Evolutionary conservation across 2,888 invertebrate species (phyloP).

Genomic region (Lottia gigantea): DNA sequence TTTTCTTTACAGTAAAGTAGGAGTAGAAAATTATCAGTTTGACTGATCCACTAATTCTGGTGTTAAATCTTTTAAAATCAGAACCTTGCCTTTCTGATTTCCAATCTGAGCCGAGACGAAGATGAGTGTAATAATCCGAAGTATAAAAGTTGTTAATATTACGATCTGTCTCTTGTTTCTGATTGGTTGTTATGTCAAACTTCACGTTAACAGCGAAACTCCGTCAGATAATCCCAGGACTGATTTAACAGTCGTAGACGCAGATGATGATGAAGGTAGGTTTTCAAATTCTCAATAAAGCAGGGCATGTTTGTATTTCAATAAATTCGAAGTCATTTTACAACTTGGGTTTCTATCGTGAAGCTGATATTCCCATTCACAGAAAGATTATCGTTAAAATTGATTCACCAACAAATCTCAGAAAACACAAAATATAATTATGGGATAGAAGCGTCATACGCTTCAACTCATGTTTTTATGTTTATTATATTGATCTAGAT

Average conservation of each 20-base stretch:
- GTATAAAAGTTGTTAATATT: slow-evolving; percentile 37
- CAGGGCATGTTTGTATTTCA: too few species aligned
- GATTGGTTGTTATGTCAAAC: slow-evolving; percentile 37
- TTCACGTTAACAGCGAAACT: slow-evolving; percentile 35
- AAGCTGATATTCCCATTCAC: too few species aligned
- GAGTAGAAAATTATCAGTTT: too few species aligned
- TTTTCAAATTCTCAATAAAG: too few species aligned
- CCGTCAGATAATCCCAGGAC: slow-evolving; percentile 22
- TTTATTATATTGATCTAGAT: slow-evolving; percentile 28
- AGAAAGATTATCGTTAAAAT: too few species aligned
- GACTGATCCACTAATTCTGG: too few species aligned
- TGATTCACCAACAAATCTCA: too few species aligned
- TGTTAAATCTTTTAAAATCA: too few species aligned
- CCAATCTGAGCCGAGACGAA: slow-evolving; percentile 6
- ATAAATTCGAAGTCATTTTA: slow-evolving; percentile 1
- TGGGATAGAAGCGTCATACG: too few species aligned
- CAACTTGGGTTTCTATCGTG: too few species aligned
- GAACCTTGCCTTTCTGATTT: slow-evolving; percentile 22
- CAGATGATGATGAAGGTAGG: slow-evolving; percentile 34
- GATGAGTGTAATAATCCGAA: slow-evolving; percentile 32
- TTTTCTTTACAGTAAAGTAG: too few species aligned
- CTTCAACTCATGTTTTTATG: background rate
- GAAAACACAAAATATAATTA: too few species aligned
- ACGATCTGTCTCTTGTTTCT: slow-evolving; percentile 34
- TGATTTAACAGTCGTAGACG: slow-evolving; percentile 41